Percentiles rank a stretch among this genome's conserved stretches.
These are phyloP conservation scores for Paracanthobrama guichenoti DNA, from an alignment of 2,113 vertebrate species.

Conservation along the genomic window DNA sequence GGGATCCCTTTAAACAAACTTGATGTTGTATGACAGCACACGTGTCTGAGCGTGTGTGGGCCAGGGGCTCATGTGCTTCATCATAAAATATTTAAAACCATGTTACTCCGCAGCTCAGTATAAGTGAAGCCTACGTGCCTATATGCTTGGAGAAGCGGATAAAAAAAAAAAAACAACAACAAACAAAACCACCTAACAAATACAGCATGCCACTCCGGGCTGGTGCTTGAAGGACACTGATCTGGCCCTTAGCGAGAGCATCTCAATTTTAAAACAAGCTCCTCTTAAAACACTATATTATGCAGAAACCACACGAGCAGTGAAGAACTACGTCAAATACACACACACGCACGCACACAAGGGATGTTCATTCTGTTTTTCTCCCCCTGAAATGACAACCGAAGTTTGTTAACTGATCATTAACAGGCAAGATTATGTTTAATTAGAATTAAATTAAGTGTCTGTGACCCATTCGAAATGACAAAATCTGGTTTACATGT, in stretches of 20 bases:
- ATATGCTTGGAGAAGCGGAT: not conserved
- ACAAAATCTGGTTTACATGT: too few relatives aligned
- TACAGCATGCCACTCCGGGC: not conserved
- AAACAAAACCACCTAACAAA: not conserved
- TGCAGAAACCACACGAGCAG: not conserved
- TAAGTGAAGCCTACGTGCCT: not conserved
- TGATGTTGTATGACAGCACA: constrained; percentile 28
- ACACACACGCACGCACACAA: too few relatives aligned
- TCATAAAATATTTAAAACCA: constrained; percentile 25
- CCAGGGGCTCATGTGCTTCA: not conserved
- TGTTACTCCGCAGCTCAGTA: not conserved
- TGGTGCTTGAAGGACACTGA: constrained; percentile 24
- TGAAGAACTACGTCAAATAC: not conserved
- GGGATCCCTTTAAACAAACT: not conserved
- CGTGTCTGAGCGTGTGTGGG: not conserved
- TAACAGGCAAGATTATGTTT: too few relatives aligned
- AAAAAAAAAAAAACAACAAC: not conserved
- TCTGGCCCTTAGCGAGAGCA: constrained; percentile 10
- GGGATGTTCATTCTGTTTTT: too few relatives aligned
- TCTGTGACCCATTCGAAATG: too few relatives aligned
- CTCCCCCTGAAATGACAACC: too few relatives aligned
- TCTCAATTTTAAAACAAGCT: constrained; percentile 31
- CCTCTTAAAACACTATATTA: constrained; percentile 5
- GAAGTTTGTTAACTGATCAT: too few relatives aligned
- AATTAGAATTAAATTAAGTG: too few relatives aligned